Percentiles rank a stretch among this genome's conserved stretches.
These are phyloP conservation scores for Siderastrea siderea DNA, from an alignment of 92 coral and sea anemone genomes.

Conservation along the genomic window DNA sequence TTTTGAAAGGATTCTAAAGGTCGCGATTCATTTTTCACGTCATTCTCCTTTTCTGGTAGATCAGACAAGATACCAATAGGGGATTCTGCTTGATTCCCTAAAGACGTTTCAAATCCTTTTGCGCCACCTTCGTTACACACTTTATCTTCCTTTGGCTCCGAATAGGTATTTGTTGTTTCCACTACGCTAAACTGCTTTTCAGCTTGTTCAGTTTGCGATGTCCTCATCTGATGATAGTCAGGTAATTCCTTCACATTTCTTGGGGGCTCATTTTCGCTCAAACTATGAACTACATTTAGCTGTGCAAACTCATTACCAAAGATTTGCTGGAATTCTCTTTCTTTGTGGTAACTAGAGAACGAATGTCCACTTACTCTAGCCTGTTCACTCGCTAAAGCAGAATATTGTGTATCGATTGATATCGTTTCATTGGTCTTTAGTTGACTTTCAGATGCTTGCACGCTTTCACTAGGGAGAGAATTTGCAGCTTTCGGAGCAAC, in stretches of 20 bases:
- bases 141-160: not conserved
- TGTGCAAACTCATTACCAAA: not conserved
- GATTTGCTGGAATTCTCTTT: not conserved
- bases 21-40: not conserved
- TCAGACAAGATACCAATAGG: not conserved
- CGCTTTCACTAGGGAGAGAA: not conserved
- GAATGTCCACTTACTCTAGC: not conserved
- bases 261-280: not conserved
- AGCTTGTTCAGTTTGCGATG: not conserved
- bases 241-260: not conserved
- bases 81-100: not conserved
- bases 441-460: not conserved
- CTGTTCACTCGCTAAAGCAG: not conserved
- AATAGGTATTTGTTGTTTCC: not conserved
- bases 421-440: not conserved
- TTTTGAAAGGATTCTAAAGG: not conserved
- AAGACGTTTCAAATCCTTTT: not conserved
- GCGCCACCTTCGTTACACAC: not conserved
- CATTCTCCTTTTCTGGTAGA: not conserved
- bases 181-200: not conserved
- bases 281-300: not conserved
- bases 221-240: not conserved
- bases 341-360: not conserved
- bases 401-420: not conserved
- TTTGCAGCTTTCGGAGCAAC: not conserved